Evolutionary conservation across 1,140 invertebrate genomes (phyloP), one percentile per base, ranked within the genome.

Genomic region (Parasteatoda tepidariorum): DNA sequence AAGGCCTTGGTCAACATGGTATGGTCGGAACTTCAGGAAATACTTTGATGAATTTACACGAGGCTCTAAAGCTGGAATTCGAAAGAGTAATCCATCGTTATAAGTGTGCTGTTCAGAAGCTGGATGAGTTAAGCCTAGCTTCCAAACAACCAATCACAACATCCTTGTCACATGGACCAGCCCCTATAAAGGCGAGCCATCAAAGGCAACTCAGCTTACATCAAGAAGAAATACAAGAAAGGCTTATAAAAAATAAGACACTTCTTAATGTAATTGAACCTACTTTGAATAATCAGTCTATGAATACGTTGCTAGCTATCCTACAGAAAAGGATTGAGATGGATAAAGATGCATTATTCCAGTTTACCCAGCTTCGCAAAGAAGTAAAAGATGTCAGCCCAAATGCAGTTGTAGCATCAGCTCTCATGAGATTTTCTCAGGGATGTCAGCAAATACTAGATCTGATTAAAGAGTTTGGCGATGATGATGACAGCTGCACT

Each of bases 181-280:
- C 95, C 48, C 95, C 95, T 18, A 94, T 94, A 0, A 93, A 94
- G 62, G 94, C 95, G 0, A 96, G 95, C 26, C 96, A 97, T 89
- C 96, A 97, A 89, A 90, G 96, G 31, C 92, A 96, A 30, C 89
- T 97, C 74, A 94, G 94, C 34, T 91, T 97, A 31, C 93, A 93
- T 59, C 93, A 95, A 86, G 91, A 92, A 18, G 89, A 90, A 66
- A 90, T 92, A 38, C 95, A 97, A 88, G 93, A 95, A 83, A 90
- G 96, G 3, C 90, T 97, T n/a, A 97, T 97, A 85, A 96, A 96
- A 89, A 97, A 97, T 89, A 96, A 96, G 88, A 95, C 94, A 0
- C 89, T 97, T 28, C 90, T 96, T 54, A 96, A 96, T 84, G 93
- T 95, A 57, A 90, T 97, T 61, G 95, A 97, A 88, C 92, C 91